Evolutionary conservation across 2,797 vertebrate genomes (phyloP), one percentile per base, ranked within the genome.

Genomic region (Chelidonichthys spinosus): DNA sequence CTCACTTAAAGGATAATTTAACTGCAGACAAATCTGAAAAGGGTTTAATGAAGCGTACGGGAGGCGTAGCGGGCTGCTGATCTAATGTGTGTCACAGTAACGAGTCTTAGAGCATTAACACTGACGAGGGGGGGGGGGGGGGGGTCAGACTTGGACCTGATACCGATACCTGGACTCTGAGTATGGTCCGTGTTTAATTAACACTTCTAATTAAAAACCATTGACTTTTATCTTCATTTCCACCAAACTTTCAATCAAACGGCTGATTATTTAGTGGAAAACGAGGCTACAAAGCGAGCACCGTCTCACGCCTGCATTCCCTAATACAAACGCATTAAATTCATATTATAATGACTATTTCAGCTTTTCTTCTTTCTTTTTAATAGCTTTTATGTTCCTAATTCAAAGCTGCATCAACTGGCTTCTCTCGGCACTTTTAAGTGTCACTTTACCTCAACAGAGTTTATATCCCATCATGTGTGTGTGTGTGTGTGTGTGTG

Each of bases 401-500:
- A 72, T 89, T 81, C 65, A 76, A 78, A 87, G 53, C 78, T 71
- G 75, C 72, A 72, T 79, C 72, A 72, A n/a, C 68, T 74, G 75
- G 79, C 61, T 44, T 77, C 63, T 84, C 62, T 39, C n/a, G 74
- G 71, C 59, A 72, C 39, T 81, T 59, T n/a, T 58, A 1, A 17
- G 10, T 25, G 40, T 55, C 14, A 11, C 67, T 68, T 40, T 17
- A 37, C 37, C 42, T 61, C 17, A 25, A 63, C 47, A 32, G 11
- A 56, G 36, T 4, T 25, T 25, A 25, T 25, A 25, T 43, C 1
- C 15, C 37, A 44, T 68, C 7, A 25, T 7, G 18, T 43, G 43
- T 72, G 13, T 6, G 49, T 65, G 4, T n/a, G n/a, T n/a, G 55
- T 65, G 3, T 63, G 53, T 56, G 55, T 69, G 53, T 43, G 5